A percentile compares a stretch with the other conserved stretches of the same genome.
These are phyloP conservation scores for Egretta garzetta DNA, from an alignment of 2,113 vertebrate genomes.

Conservation along the genomic window DNA sequence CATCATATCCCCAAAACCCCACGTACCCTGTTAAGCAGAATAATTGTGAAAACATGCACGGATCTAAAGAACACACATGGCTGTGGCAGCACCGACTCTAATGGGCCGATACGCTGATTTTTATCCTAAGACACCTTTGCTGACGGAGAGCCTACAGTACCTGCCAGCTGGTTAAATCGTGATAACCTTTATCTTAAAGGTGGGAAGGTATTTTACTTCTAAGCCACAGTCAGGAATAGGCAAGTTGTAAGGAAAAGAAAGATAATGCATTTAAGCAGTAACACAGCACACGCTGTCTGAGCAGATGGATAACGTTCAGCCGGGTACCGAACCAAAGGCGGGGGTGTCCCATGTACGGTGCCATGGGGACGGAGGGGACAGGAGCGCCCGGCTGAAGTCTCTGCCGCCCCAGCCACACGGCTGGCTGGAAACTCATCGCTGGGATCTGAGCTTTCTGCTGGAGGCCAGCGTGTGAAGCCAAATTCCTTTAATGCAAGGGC, in stretches of 20 bases:
- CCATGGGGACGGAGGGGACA: neutral
- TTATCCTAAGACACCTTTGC: neutral
- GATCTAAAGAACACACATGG: rapidly evolving
- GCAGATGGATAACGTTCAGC: neutral
- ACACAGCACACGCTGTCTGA: rapidly evolving
- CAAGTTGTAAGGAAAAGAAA: neutral
- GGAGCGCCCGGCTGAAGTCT: neutral
- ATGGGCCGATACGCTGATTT: neutral
- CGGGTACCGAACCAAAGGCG: rapidly evolving
- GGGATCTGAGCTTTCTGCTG: neutral
- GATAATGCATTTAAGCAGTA: neutral
- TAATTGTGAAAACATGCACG: neutral
- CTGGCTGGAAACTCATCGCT: neutral
- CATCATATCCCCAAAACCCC: neutral
- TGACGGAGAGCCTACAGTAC: neutral
- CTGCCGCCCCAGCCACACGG: neutral
- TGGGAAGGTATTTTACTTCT: neutral
- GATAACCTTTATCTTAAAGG: neutral
- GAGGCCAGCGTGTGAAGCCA: neutral
- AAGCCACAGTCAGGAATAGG: neutral
- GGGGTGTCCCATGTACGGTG: rapidly evolving
- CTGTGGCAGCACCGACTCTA: neutral
- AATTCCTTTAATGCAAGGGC: neutral
- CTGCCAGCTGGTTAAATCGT: neutral
- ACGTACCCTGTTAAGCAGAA: rapidly evolving